Evolutionary conservation across 2,888 invertebrate species (phyloP).

Genomic region (Branchinecta sandiegonensis): DNA sequence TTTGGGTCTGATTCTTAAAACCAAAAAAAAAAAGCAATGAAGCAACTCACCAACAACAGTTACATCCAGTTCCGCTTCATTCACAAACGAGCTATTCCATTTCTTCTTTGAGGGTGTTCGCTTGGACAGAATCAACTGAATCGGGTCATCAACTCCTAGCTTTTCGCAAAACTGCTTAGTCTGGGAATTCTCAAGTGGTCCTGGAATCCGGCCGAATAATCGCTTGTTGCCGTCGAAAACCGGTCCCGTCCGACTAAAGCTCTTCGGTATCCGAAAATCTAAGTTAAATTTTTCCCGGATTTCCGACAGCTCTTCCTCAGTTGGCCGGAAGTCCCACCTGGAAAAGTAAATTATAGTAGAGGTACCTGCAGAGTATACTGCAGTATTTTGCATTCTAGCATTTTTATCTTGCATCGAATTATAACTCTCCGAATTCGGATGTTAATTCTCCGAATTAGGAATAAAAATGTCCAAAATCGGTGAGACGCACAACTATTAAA

Average conservation of each 20-base stretch:
- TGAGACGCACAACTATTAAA: too few species aligned
- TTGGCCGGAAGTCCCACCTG: slow-evolving; percentile 58
- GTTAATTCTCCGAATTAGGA: too few species aligned
- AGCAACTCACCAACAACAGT: neutral
- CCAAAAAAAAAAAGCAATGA: neutral
- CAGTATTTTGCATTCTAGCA: too few species aligned
- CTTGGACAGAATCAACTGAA: slow-evolving; percentile 38
- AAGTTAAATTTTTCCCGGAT: slow-evolving; percentile 49
- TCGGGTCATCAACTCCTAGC: slow-evolving; percentile 63
- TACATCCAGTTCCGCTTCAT: neutral
- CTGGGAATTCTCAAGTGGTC: slow-evolving; percentile 36
- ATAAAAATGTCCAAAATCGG: too few species aligned
- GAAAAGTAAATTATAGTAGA: neutral
- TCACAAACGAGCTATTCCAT: neutral
- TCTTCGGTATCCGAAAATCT: slow-evolving; percentile 54
- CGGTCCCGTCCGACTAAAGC: slow-evolving; percentile 61
- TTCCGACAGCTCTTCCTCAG: slow-evolving; percentile 51
- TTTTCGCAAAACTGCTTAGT: slow-evolving; percentile 38
- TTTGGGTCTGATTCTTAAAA: too few species aligned
- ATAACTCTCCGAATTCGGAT: too few species aligned
- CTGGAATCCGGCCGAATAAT: slow-evolving; percentile 24
- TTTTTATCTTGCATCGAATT: too few species aligned
- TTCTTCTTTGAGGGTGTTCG: neutral
- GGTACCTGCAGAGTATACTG: too few species aligned
- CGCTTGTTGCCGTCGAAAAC: slow-evolving; percentile 36